phyloP scores from a whole-genome alignment of 2,888 invertebrate species.

The Cephus rjabovi region DNA sequence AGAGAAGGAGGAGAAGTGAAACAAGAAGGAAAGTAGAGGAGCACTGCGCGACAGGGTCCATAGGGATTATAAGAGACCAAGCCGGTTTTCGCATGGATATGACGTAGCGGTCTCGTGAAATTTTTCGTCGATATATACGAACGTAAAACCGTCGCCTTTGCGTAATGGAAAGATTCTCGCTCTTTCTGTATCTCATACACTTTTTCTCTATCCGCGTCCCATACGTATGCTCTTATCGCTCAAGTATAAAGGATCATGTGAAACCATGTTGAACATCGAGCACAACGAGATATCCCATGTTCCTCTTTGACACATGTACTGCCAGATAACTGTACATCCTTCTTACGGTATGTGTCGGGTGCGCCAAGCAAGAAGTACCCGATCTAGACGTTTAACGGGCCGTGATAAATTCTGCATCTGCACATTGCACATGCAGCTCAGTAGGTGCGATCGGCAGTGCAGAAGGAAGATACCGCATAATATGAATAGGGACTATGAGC shows the following conservation, averaged over 20 bases:
- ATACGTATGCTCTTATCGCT: background rate
- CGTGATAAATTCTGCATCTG: background rate
- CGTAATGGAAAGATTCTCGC: background rate
- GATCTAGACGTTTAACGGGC: background rate
- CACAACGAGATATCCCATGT: background rate
- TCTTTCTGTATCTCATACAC: background rate
- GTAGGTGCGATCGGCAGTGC: background rate
- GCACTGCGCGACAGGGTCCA: constrained; percentile 10
- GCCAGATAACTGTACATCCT: background rate
- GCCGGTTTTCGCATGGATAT: constrained; percentile 11
- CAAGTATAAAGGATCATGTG: background rate
- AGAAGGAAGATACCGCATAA: background rate
- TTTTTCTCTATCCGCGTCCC: background rate
- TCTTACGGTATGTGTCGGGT: background rate
- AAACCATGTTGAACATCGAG: background rate
- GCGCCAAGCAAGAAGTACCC: background rate
- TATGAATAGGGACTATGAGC: background rate
- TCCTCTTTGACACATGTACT: background rate
- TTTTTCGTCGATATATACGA: background rate
- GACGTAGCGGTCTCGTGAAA: background rate
- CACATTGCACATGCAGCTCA: background rate
- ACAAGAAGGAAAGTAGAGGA: constrained; percentile 7
- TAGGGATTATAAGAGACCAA: constrained; percentile 16
- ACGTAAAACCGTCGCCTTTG: background rate
- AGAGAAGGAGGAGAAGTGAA: background rate